Conservation (phyloP, 2,888 invertebrate genomes). For the Hipparchia sbordonii region DNA sequence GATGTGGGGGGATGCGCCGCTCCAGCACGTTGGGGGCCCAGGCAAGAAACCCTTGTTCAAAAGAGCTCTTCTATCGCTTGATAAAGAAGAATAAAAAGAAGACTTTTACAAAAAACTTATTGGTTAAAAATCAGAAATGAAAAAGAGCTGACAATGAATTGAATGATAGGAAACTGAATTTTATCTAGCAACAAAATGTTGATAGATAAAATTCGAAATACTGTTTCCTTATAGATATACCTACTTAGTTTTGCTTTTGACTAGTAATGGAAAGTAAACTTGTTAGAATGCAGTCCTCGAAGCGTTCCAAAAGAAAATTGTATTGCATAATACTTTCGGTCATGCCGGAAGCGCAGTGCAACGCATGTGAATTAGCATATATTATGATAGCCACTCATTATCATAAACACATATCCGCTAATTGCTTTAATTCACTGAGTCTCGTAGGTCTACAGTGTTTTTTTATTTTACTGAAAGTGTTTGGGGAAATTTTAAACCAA, state of each 20-base stretch:
- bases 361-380: conserved; percentile 13
- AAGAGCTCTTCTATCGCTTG: too few species aligned
- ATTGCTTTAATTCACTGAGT: background rate
- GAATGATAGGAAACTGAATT: background rate
- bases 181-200: background rate
- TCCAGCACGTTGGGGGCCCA: too few species aligned
- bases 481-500: too few species aligned
- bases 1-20: too few species aligned
- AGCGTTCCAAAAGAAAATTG: conserved; percentile 8
- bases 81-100: too few species aligned
- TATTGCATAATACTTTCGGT: conserved; percentile 14
- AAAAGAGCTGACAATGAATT: too few species aligned
- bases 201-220: background rate
- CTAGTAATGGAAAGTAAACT: background rate
- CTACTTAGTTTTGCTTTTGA: background rate
- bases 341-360: conserved; percentile 18
- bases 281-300: conserved; percentile 11
- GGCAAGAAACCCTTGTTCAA: too few species aligned
- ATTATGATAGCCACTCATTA: background rate
- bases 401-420: conserved; percentile 23
- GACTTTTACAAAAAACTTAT: too few species aligned
- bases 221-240: background rate
- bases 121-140: too few species aligned
- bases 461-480: too few species aligned
- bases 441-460: too few species aligned